Conservation (phyloP, 2,113 vertebrate species). For the Tragulus kanchil region DNA sequence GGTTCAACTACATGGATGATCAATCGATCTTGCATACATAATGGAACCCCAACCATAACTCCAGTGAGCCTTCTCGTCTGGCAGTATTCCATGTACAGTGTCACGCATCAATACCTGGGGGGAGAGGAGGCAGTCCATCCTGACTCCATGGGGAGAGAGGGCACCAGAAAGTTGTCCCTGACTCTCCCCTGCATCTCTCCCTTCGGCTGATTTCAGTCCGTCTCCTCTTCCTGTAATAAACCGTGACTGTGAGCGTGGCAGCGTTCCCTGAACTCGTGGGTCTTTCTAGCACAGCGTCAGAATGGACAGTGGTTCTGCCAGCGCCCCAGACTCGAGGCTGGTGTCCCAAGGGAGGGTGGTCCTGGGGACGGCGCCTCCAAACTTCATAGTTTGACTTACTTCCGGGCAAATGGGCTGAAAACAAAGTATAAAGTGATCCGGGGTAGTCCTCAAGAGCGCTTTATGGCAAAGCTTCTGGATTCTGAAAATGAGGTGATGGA, state of each 20-base stretch:
- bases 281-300: neutral
- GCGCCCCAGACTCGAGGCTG: neutral
- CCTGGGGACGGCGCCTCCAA: neutral
- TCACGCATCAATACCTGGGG: neutral
- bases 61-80: neutral
- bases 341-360: neutral
- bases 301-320: neutral
- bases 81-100: neutral
- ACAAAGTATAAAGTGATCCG: neutral
- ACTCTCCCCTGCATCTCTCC: neutral
- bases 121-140: neutral
- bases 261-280: neutral
- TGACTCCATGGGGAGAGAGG: neutral
- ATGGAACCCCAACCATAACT: neutral
- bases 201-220: neutral
- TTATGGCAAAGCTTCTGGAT: neutral
- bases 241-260: neutral
- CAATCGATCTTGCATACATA: neutral
- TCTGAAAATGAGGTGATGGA: conserved; percentile 23
- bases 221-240: neutral
- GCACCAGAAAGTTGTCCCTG: neutral
- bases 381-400: neutral
- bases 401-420: neutral
- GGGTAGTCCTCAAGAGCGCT: neutral
- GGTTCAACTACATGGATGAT: neutral